Evolutionary conservation across 1,140 invertebrate genomes (phyloP), one percentile per base, ranked within the genome.

Genomic region (Nephila pilipes): DNA sequence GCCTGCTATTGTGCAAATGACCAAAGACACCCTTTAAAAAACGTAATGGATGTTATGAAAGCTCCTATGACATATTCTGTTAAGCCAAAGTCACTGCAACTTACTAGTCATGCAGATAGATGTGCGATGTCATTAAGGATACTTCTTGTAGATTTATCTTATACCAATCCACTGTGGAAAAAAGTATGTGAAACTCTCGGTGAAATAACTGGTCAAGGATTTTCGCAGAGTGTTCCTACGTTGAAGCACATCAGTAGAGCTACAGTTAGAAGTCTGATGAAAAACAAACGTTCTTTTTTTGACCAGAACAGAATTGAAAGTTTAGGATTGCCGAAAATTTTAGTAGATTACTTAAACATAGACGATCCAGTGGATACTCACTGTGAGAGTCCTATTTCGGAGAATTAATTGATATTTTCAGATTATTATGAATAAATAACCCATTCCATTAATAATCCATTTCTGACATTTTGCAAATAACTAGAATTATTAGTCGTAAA

Each of bases 81-180:
- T 22, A 22, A 1, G 4, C n/a, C 25, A 20, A 25, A 29, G 18
- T 54, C 38, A 10, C 18, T 3, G 18, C 6, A 57, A 32, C 8
- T 57, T 25, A 20, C 12, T 16, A 8, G 1, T 12, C 58, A 63
- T 14, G 85, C 22, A 32, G 36, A 92, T 38, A 63, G 25, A 20
- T 83, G 79, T 36, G 46, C 12, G 2, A 36, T 32, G 29, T 54
- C 85, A 5, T 22, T 92, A 38, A 85, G 75, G 38, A 8, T 79
- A 20, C 83, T 92, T 38, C 91, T 92, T 8, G 83, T 92, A 16
- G 91, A 92, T 92, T 6, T 92, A 25, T 75, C n/a, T 36, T 81
- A 87, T 55, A 32, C 18, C 29, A 69, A n/a, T 63, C 25, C 38
- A 29, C 65, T 92, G 8, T 92, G 91, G 81, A 22, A 6, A 3